Conservation (phyloP, 2,888 invertebrate genomes). For the Patella depressa region DNA sequence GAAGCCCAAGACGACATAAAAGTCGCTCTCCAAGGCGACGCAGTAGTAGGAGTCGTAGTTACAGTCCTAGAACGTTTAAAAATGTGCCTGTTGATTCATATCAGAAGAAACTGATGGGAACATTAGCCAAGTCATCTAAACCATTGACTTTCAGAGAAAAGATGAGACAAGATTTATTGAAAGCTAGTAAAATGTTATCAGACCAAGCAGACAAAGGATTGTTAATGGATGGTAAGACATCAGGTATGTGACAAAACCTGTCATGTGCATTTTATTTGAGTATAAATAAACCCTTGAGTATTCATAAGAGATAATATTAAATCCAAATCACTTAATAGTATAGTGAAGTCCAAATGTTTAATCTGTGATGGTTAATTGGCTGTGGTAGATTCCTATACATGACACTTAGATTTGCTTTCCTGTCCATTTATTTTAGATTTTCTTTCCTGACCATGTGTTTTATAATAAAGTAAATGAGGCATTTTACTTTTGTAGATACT, state of each 20-base stretch:
- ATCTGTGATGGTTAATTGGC: no score
- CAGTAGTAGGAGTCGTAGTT: conserved; percentile 27
- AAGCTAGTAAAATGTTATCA: conserved; percentile 51
- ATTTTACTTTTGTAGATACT: background rate
- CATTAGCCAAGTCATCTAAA: conserved; percentile 40
- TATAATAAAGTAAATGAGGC: no score
- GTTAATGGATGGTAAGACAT: conserved; percentile 25
- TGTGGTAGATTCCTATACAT: no score
- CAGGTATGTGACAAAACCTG: conserved; percentile 18
- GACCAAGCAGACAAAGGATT: conserved; percentile 34
- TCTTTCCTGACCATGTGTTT: conserved; percentile 51
- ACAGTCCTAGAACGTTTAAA: conserved; percentile 17
- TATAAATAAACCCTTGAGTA: no score
- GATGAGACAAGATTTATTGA: conserved; percentile 63
- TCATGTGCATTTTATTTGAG: background rate
- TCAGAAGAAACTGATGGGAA: conserved; percentile 26
- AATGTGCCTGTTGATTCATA: conserved; percentile 13
- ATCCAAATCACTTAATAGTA: no score
- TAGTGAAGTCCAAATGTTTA: no score
- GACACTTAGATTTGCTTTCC: background rate
- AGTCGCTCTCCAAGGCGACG: conserved; percentile 18
- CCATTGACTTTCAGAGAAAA: conserved; percentile 65
- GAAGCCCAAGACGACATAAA: conserved; percentile 15
- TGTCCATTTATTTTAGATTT: conserved; percentile 43
- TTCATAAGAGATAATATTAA: no score